phyloP scores from a whole-genome alignment of 2,888 invertebrate genomes.

The Balanococcus diminutus region DNA sequence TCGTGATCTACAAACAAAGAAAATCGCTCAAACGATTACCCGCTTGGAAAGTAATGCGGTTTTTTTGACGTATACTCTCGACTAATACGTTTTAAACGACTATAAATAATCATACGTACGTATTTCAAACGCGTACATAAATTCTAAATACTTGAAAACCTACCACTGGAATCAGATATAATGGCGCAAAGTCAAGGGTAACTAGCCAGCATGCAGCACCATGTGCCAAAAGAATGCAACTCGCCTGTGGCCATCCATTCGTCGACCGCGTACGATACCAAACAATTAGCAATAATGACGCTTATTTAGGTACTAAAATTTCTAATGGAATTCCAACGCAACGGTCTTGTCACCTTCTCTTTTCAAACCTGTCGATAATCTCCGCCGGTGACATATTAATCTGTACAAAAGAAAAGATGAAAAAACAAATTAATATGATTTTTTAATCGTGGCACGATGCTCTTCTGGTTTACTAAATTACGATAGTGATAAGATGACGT shows the following conservation, averaged over 20 bases:
- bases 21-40: not conserved
- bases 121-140: not conserved
- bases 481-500: not conserved
- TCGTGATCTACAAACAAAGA: not conserved
- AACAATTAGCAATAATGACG: not conserved
- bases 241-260: not conserved
- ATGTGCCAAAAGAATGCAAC: constrained; percentile 22
- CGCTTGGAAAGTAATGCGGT: not conserved
- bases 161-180: not conserved
- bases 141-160: not conserved
- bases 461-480: not conserved
- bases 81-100: not conserved
- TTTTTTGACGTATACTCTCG: not conserved
- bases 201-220: not conserved
- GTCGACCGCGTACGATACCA: not conserved
- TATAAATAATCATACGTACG: not conserved
- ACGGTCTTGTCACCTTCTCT: not conserved
- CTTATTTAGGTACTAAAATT: not conserved
- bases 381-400: not conserved
- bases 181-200: constrained; percentile 33
- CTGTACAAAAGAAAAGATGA: too few species aligned
- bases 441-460: not conserved
- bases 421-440: not conserved
- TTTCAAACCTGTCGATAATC: not conserved
- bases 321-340: not conserved